Evolutionary conservation across 1,140 invertebrate genomes (phyloP).

Genomic region (Batillaria attramentaria): DNA sequence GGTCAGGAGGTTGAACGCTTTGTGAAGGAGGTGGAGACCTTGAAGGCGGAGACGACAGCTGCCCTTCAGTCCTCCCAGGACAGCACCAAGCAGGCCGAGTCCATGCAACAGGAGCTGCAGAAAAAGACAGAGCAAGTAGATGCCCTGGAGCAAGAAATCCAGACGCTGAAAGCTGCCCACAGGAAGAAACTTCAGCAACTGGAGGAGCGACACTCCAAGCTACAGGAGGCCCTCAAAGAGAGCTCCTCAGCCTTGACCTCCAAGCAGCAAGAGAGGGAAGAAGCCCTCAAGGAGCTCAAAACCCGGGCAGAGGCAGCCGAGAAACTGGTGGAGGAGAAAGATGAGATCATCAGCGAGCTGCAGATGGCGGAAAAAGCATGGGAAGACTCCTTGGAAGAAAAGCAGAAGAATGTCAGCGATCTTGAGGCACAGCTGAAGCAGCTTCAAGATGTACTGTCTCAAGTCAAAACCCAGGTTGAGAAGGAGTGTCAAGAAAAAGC

Average conservation of each 20-base stretch:
- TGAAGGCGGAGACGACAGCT: not conserved
- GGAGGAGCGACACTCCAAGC: not conserved
- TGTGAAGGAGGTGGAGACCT: not conserved
- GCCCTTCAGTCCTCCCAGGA: not conserved
- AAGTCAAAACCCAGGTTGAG: conserved; percentile 5
- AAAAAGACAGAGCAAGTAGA: not conserved
- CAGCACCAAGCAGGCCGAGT: not conserved
- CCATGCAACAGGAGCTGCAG: not conserved
- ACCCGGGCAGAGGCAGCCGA: not conserved
- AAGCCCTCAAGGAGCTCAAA: not conserved
- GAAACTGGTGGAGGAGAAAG: conserved; percentile 6
- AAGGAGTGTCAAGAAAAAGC: conserved; percentile 10
- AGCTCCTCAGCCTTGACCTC: not conserved
- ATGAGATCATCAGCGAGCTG: not conserved
- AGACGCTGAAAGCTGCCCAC: not conserved
- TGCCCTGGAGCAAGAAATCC: not conserved
- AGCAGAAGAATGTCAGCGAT: too few relatives aligned
- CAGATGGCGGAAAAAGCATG: not conserved
- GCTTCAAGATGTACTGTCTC: too few relatives aligned
- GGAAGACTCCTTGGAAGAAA: not conserved
- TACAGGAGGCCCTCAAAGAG: not conserved
- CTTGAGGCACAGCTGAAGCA: not conserved
- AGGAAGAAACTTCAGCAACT: not conserved
- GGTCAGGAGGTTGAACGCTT: conserved; percentile 10
- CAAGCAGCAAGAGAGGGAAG: not conserved